phyloP scores from a whole-genome alignment of 1,140 invertebrate genomes.

The Cydia splendana region DNA sequence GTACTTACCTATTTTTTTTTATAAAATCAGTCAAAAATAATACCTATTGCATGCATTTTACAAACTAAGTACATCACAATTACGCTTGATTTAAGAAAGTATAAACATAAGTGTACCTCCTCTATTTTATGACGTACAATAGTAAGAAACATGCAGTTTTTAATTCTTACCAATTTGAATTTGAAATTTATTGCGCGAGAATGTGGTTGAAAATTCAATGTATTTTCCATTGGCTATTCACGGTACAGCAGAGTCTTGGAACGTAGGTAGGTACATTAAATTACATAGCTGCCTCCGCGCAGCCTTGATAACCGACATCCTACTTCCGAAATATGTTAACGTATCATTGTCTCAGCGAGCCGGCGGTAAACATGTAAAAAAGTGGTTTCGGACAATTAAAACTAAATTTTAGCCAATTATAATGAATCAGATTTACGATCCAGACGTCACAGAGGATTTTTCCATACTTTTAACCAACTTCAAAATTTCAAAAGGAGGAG shows the following conservation, averaged over 20 bases:
- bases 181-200: too few species aligned
- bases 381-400: not conserved
- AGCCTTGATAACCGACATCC: not conserved
- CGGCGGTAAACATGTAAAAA: not conserved
- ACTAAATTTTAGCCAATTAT: not conserved
- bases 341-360: not conserved
- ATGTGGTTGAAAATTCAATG: not conserved
- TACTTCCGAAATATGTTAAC: constrained; percentile 13
- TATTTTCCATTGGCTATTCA: too few species aligned
- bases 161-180: too few species aligned
- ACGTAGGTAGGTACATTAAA: not conserved
- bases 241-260: not conserved
- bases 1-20: too few species aligned
- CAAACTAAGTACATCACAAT: too few species aligned
- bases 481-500: not conserved
- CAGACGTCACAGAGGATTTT: not conserved
- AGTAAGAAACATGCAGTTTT: too few species aligned
- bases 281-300: not conserved
- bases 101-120: too few species aligned
- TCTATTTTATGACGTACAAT: too few species aligned
- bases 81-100: too few species aligned
- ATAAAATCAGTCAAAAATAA: too few species aligned
- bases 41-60: too few species aligned
- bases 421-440: not conserved
- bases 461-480: not conserved